Conservation (phyloP, 2,797 vertebrate species). For the Chelmon rostratus region DNA sequence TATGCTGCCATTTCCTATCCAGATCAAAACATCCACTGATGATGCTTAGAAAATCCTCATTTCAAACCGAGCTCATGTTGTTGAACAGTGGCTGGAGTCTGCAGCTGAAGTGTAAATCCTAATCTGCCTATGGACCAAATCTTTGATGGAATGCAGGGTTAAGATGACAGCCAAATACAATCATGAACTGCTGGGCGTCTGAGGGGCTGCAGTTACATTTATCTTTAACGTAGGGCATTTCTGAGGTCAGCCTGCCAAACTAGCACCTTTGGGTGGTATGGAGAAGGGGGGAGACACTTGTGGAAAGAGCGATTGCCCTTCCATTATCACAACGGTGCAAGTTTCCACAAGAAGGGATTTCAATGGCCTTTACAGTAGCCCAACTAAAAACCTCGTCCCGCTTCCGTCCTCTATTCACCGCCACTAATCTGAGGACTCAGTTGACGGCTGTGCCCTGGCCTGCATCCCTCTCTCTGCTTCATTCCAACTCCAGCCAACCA, state of each 20-base stretch:
- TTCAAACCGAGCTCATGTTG: slow-evolving; percentile 25
- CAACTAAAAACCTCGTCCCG: slow-evolving; percentile 44
- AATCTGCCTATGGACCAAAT: slow-evolving; percentile 37
- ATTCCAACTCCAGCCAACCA: slow-evolving; percentile 44
- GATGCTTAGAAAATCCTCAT: not conserved
- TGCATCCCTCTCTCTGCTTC: slow-evolving; percentile 26
- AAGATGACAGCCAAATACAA: slow-evolving; percentile 11
- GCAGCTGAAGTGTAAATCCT: slow-evolving; percentile 29
- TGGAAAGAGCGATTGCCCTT: slow-evolving; percentile 38
- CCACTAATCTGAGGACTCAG: slow-evolving; percentile 77
- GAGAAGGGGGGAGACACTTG: slow-evolving; percentile 27
- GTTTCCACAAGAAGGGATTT: slow-evolving; percentile 75
- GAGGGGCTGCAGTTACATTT: slow-evolving; percentile 3
- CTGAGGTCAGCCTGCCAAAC: slow-evolving; percentile 12
- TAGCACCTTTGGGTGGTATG: slow-evolving; percentile 15
- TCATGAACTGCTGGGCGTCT: slow-evolving; percentile 12
- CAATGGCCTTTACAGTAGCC: slow-evolving; percentile 60
- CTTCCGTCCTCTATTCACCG: slow-evolving; percentile 75
- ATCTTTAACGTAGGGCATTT: not conserved
- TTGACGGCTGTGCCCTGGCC: slow-evolving; percentile 28
- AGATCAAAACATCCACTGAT: slow-evolving; percentile 23
- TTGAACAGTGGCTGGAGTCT: slow-evolving; percentile 1
- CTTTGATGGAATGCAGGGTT: slow-evolving; percentile 43
- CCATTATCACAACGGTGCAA: slow-evolving; percentile 60
- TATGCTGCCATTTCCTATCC: slow-evolving; percentile 29